phyloP scores from a whole-genome alignment of 2,113 vertebrate genomes.

The Tetraodon nigroviridis region DNA sequence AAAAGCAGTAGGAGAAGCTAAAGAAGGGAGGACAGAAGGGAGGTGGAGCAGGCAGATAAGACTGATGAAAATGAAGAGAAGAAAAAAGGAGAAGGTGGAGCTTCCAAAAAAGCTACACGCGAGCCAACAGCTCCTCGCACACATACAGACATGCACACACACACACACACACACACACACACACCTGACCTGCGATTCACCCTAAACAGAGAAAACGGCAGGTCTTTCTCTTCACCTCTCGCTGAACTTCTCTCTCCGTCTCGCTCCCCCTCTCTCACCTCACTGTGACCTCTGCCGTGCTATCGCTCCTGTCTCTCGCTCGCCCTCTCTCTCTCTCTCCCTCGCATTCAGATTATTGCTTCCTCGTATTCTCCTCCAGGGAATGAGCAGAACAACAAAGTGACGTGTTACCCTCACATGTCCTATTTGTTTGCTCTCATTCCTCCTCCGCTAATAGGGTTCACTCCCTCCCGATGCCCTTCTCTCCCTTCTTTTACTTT shows the following conservation, averaged over 20 bases:
- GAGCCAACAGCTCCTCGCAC: constrained; percentile 40
- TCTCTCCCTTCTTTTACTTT: neutral
- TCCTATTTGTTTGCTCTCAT: constrained; percentile 45
- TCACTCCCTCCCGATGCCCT: neutral
- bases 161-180: constrained; percentile 19
- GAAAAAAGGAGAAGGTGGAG: neutral
- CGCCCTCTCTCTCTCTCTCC: constrained; percentile 17
- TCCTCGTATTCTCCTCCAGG: constrained; percentile 57
- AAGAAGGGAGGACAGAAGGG: constrained; percentile 17
- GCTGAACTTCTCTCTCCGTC: constrained; percentile 61
- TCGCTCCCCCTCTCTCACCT: constrained; percentile 64
- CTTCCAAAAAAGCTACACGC: constrained; percentile 41
- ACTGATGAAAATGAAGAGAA: constrained; percentile 41
- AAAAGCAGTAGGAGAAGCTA: constrained; percentile 33
- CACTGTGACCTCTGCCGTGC: constrained; percentile 51
- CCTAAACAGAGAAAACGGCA: constrained; percentile 34
- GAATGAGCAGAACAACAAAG: constrained; percentile 46
- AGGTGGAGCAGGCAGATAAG: constrained; percentile 15
- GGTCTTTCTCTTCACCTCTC: constrained; percentile 61
- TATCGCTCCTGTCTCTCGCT: constrained; percentile 51
- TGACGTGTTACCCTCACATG: constrained; percentile 39
- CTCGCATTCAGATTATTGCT: constrained; percentile 54
- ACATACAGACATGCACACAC: constrained; percentile 12
- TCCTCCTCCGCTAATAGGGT: constrained; percentile 30
- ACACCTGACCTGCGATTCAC: constrained; percentile 40